These are phyloP conservation scores for Muntiacus muntjak DNA, from an alignment of 2,113 vertebrate species.

Conservation along the genomic window DNA sequence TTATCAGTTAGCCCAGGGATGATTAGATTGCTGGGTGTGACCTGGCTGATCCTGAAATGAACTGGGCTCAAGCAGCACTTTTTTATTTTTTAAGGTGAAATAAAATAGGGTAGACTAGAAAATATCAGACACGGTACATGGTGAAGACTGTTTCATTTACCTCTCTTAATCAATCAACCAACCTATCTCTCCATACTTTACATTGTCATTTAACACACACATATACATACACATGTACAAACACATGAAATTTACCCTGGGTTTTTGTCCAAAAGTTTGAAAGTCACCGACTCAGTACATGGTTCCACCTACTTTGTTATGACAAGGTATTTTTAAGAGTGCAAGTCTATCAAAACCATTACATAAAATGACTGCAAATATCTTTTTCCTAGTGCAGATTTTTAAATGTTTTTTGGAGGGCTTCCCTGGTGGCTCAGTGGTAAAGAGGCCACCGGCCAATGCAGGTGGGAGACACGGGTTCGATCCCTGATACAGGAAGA, in stretches of 20 bases:
- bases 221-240: background rate
- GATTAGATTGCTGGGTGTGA: background rate
- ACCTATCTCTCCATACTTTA: background rate
- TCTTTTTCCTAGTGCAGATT: background rate
- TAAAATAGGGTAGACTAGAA: background rate
- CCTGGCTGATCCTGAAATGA: background rate
- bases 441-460: fast-evolving
- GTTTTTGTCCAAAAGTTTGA: background rate
- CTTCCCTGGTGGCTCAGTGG: background rate
- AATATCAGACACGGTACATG: background rate
- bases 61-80: background rate
- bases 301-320: background rate
- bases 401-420: background rate
- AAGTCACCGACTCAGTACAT: background rate
- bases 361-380: background rate
- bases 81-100: background rate
- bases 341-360: background rate
- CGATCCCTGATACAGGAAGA: background rate
- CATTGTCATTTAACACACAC: background rate
- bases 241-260: background rate
- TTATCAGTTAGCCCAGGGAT: background rate
- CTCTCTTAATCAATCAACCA: background rate
- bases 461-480: background rate
- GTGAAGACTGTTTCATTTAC: background rate
- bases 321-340: background rate